phyloP scores from a whole-genome alignment of 1,140 invertebrate genomes.

The Mizuhopecten yessoensis region DNA sequence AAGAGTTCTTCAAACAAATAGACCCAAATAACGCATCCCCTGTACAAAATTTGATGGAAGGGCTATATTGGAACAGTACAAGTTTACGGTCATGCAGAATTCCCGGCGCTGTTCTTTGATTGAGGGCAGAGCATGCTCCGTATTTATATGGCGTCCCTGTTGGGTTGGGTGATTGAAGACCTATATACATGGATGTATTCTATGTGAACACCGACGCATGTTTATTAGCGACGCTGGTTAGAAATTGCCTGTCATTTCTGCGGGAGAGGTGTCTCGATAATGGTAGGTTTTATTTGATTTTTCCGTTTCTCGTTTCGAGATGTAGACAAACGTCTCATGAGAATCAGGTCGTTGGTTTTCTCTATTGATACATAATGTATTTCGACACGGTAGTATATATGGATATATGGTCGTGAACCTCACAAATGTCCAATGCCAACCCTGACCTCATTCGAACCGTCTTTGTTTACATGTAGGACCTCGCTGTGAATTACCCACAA shows the following conservation, averaged over 20 bases:
- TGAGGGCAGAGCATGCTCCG: neutral
- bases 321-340: neutral
- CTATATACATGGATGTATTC: neutral
- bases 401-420: neutral
- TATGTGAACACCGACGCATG: neutral
- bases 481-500: neutral
- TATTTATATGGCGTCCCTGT: neutral
- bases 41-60: neutral
- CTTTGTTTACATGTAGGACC: neutral
- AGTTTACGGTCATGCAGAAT: neutral
- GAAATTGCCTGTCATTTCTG: conserved; percentile 33
- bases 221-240: neutral
- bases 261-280: neutral
- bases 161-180: conserved; percentile 19
- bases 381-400: neutral
- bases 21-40: neutral
- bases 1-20: neutral
- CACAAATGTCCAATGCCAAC: neutral
- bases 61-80: neutral
- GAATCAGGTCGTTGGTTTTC: neutral
- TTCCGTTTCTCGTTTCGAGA: neutral
- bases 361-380: neutral
- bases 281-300: neutral
- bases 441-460: neutral
- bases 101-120: neutral